Percentiles rank a stretch among this genome's conserved stretches.
These are phyloP conservation scores for Macrophya annulata DNA, from an alignment of 2,888 invertebrate genomes.

Conservation along the genomic window DNA sequence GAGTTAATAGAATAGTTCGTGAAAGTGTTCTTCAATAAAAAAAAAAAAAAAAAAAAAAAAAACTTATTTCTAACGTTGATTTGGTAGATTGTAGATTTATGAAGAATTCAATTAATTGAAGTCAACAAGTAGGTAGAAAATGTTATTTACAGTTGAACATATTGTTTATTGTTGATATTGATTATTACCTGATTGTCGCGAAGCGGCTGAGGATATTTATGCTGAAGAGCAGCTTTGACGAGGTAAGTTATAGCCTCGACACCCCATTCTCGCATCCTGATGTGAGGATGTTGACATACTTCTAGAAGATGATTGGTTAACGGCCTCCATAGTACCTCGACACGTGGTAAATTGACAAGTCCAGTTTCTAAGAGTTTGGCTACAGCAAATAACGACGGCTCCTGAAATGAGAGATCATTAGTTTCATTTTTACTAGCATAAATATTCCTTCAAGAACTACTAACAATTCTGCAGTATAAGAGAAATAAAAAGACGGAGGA, in stretches of 20 bases:
- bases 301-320: conserved; percentile 97
- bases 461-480: neutral
- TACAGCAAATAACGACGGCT: conserved; percentile 98
- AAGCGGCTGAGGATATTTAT: conserved; percentile 91
- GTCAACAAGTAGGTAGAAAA: neutral
- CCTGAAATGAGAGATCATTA: conserved; percentile 80
- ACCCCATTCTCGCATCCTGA: conserved; percentile 98
- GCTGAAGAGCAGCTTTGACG: conserved; percentile 94
- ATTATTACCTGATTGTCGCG: conserved; percentile 89
- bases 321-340: conserved; percentile 97
- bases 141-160: neutral
- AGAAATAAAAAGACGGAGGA: neutral
- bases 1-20: no score
- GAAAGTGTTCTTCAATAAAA: no score
- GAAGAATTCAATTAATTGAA: neutral
- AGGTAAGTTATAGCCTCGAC: conserved; percentile 97
- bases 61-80: no score
- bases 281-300: conserved; percentile 97
- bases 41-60: no score
- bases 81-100: neutral
- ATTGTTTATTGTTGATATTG: conserved; percentile 15
- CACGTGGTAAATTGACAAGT: conserved; percentile 94
- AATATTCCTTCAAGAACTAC: neutral
- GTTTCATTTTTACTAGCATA: neutral
- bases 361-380: conserved; percentile 99